Evolutionary conservation across 2,113 vertebrate species (phyloP).

Genomic region (Ceuthmochares aereus): DNA sequence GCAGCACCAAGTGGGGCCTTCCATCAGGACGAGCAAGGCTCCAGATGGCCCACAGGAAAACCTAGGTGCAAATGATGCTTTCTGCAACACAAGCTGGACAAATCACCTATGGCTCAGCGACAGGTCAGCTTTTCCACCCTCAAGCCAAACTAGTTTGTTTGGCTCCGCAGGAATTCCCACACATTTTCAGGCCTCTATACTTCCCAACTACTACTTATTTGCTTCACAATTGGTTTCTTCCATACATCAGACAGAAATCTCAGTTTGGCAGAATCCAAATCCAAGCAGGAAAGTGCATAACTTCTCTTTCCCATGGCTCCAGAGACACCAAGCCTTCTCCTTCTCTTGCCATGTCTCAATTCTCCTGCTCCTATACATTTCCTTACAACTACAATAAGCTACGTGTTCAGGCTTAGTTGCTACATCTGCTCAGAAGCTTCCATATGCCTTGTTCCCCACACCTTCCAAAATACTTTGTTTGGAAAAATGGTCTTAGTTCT

Average conservation of each 20-base stretch:
- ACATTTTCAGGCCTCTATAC: not conserved
- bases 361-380: not conserved
- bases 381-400: not conserved
- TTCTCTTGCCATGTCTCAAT: not conserved
- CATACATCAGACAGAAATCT: not conserved
- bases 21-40: not conserved
- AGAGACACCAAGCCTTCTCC: not conserved
- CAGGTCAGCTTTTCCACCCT: not conserved
- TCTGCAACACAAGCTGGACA: not conserved
- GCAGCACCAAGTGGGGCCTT: not conserved
- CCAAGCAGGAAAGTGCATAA: not conserved
- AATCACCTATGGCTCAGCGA: not conserved
- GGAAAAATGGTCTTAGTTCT: not conserved
- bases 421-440: not conserved
- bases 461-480: not conserved
- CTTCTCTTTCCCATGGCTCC: not conserved
- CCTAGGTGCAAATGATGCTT: not conserved
- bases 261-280: not conserved
- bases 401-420: not conserved
- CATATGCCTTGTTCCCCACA: not conserved
- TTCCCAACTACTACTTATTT: not conserved
- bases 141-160: not conserved
- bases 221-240: not conserved
- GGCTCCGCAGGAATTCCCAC: not conserved
- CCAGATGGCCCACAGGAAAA: not conserved